Conservation (phyloP, 2,888 invertebrate genomes). For the Eristalis tenax region DNA sequence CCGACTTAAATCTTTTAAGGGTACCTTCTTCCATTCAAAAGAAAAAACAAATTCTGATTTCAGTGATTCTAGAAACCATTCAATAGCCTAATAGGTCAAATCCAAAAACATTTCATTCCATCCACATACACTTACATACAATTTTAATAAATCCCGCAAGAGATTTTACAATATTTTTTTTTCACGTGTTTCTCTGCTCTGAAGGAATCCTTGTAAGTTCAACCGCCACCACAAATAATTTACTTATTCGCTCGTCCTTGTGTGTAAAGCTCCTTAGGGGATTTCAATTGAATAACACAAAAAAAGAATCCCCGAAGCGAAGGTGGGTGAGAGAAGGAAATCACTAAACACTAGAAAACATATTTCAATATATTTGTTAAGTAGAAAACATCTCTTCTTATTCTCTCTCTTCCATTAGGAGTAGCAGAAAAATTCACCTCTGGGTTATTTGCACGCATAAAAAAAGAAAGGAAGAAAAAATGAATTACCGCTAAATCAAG, state of each 20-base stretch:
- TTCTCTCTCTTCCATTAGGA: constrained; percentile 10
- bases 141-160: constrained; percentile 45
- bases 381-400: constrained; percentile 10
- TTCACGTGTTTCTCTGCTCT: neutral
- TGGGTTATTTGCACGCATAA: constrained; percentile 73
- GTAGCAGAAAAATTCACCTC: constrained; percentile 72
- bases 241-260: constrained; percentile 60
- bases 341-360: constrained; percentile 63
- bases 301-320: constrained; percentile 49
- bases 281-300: constrained; percentile 67
- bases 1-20: constrained; percentile 9
- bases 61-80: constrained; percentile 48
- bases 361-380: constrained; percentile 65
- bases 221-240: constrained; percentile 51
- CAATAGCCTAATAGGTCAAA: constrained; percentile 61
- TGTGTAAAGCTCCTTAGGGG: constrained; percentile 71
- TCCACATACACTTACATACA: constrained; percentile 1
- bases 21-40: constrained; percentile 1
- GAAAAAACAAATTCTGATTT: constrained; percentile 37
- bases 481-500: constrained; percentile 69
- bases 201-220: constrained; percentile 54
- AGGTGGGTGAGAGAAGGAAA: constrained; percentile 26
- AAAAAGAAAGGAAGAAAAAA: constrained; percentile 18
- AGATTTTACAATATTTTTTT: constrained; percentile 28
- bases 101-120: constrained; percentile 39